These are phyloP conservation scores for Helleia helle DNA, from an alignment of 2,888 invertebrate species.

Conservation along the genomic window DNA sequence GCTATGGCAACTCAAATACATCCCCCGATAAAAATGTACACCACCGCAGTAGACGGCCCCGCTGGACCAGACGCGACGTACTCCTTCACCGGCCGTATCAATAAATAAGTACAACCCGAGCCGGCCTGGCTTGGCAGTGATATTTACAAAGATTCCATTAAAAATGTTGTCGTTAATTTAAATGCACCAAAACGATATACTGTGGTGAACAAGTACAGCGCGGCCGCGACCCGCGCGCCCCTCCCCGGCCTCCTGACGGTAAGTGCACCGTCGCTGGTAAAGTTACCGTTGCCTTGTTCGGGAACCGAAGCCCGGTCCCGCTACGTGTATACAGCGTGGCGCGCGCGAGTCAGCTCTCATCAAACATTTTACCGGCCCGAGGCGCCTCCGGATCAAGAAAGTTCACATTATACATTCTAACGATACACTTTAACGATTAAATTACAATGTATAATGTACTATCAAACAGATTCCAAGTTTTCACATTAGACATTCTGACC, in stretches of 20 bases:
- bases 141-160: conserved; percentile 34
- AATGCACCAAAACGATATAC: conserved; percentile 39
- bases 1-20: conserved; percentile 6
- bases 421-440: too few relatives aligned
- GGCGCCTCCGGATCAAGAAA: conserved; percentile 34
- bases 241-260: too few relatives aligned
- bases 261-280: too few relatives aligned
- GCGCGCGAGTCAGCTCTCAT: conserved; percentile 58
- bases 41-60: conserved; percentile 10
- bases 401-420: too few relatives aligned
- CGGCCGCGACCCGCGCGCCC: conserved; percentile 5
- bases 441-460: too few relatives aligned
- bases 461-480: too few relatives aligned
- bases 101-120: conserved; percentile 52
- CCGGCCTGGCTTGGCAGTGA: conserved; percentile 50
- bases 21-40: conserved; percentile 15
- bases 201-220: conserved; percentile 46
- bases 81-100: conserved; percentile 11
- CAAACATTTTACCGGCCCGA: conserved; percentile 54
- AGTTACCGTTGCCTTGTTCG: background rate
- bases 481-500: conserved; percentile 1
- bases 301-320: too few relatives aligned
- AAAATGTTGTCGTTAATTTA: conserved; percentile 43
- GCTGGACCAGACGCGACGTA: conserved; percentile 4
- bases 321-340: conserved; percentile 14